Conservation (phyloP, 2,888 invertebrate genomes). For the Calameuta idolon region DNA sequence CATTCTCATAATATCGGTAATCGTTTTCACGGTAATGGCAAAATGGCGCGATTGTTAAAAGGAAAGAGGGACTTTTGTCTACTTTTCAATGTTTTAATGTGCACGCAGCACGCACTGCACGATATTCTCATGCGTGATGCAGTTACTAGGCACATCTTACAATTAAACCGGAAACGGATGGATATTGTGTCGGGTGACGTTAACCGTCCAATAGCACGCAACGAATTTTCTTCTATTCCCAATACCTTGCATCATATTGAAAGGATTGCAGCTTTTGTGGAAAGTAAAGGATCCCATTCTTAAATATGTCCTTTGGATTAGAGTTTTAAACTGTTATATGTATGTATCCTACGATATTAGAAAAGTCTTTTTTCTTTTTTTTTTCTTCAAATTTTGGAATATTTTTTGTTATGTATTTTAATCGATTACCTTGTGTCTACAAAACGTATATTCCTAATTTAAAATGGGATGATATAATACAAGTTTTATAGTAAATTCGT, state of each 20-base stretch:
- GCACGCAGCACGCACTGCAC: conserved; percentile 5
- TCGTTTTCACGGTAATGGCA: not conserved
- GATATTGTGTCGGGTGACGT: conserved; percentile 35
- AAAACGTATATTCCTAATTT: not conserved
- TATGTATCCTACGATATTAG: not conserved
- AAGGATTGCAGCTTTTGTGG: not conserved
- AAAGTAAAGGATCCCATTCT: not conserved
- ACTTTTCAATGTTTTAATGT: not conserved
- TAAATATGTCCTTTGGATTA: not conserved
- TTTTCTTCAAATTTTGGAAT: not conserved
- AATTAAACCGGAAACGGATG: conserved; percentile 22
- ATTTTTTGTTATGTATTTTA: not conserved
- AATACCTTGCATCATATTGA: not conserved
- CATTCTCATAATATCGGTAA: not conserved
- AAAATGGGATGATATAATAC: not conserved
- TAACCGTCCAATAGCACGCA: conserved; percentile 39
- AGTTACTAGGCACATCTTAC: conserved; percentile 15
- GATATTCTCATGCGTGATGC: conserved; percentile 1
- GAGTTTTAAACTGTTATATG: not conserved
- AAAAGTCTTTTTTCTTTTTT: not conserved
- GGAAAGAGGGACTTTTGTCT: not conserved
- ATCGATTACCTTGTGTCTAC: not conserved
- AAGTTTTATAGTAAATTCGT: no score
- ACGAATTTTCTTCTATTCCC: conserved; percentile 17
- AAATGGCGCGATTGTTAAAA: not conserved